These are phyloP conservation scores for Candidula unifasciata DNA, from an alignment of 2,888 invertebrate genomes.

Conservation along the genomic window DNA sequence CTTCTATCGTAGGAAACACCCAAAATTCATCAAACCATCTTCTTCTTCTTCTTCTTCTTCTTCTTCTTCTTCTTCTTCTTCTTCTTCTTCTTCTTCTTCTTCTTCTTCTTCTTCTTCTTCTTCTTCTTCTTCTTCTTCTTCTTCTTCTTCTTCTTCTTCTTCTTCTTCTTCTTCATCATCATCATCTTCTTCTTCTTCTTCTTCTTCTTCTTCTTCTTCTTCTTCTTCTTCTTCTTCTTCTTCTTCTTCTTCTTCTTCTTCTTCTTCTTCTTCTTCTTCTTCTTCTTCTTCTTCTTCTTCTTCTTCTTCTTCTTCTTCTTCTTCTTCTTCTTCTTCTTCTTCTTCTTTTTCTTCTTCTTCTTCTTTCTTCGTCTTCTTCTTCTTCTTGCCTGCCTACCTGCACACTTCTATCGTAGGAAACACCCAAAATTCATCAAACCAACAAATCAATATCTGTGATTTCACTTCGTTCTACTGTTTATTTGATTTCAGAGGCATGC, in stretches of 20 bases:
- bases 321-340: no score
- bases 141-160: no score
- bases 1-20: no score
- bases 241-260: neutral
- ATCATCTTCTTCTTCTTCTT: conserved; percentile 14
- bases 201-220: conserved; percentile 28
- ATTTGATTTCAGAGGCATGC: no score
- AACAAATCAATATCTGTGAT: no score
- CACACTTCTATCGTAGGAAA: no score
- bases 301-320: no score
- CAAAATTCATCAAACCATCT: no score
- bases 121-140: neutral
- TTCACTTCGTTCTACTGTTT: no score
- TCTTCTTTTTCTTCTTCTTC: neutral
- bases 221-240: conserved; percentile 19
- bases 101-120: neutral
- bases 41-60: neutral
- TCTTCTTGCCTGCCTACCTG: neutral
- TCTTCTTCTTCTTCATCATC: neutral
- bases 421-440: no score
- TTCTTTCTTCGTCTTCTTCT: conserved; percentile 10
- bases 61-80: neutral
- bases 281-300: neutral
- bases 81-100: no score
- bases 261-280: neutral